Percentiles rank a stretch among this genome's conserved stretches.
Evolutionary conservation across 2,888 invertebrate genomes (phyloP).

Genomic region (Subacronicta megacephala): DNA sequence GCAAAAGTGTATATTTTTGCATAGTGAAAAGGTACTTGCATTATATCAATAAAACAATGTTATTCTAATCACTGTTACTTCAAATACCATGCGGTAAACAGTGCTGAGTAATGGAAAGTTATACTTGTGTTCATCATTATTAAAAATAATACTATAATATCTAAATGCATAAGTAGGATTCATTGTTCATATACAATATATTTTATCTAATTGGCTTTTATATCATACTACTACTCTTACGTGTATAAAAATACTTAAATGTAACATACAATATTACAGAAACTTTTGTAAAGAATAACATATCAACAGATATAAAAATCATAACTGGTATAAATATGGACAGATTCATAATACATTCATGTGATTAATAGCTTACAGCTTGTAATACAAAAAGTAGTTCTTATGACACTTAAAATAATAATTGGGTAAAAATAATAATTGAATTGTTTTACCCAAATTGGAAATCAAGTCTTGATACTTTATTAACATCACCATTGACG

Average conservation of each 20-base stretch:
- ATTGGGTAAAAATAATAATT: background rate
- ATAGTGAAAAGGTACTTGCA: no score
- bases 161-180: constrained; percentile 45
- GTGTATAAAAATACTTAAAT: constrained; percentile 22
- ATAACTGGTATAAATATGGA: constrained; percentile 32
- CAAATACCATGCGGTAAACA: constrained; percentile 5
- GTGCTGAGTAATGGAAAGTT: constrained; percentile 7
- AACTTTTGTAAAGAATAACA: constrained; percentile 6
- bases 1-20: no score
- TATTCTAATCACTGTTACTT: constrained; percentile 17
- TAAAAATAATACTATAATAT: constrained; percentile 21
- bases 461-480: constrained; percentile 66
- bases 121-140: constrained; percentile 14
- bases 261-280: constrained; percentile 6
- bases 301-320: constrained; percentile 9
- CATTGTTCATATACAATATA: constrained; percentile 35
- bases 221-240: constrained; percentile 19
- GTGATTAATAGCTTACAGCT: constrained; percentile 14
- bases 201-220: constrained; percentile 2
- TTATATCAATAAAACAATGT: constrained; percentile 21
- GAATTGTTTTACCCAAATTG: constrained; percentile 54
- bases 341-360: constrained; percentile 42
- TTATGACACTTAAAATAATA: constrained; percentile 4
- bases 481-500: constrained; percentile 69
- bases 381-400: constrained; percentile 10